Conservation (phyloP, 1,140 invertebrate genomes). For the Dendrolimus punctatus region DNA sequence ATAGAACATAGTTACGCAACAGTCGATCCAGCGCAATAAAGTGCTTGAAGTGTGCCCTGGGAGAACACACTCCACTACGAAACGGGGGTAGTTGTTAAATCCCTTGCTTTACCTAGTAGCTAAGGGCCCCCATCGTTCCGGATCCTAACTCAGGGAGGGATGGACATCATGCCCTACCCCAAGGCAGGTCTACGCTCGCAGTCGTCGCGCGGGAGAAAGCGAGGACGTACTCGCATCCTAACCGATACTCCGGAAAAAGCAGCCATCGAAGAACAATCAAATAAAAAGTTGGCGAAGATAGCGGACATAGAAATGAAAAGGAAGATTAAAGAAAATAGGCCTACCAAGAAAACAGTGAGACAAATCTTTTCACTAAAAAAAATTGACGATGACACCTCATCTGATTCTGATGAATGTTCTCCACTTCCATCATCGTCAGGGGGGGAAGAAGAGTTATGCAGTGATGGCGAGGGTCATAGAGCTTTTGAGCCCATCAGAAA, state of each 20-base stretch:
- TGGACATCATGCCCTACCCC: too few relatives aligned
- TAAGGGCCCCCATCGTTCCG: too few relatives aligned
- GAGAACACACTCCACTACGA: too few relatives aligned
- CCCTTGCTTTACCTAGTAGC: too few relatives aligned
- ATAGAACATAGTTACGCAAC: too few relatives aligned
- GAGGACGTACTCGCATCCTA: slow-evolving; percentile 1
- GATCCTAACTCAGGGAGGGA: too few relatives aligned
- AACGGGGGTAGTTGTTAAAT: too few relatives aligned
- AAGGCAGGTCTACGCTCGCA: slow-evolving; percentile 6
- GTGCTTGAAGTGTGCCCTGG: too few relatives aligned
- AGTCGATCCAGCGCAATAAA: too few relatives aligned
- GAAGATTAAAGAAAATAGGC: slow-evolving; percentile 7
- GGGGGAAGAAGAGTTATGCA: slow-evolving; percentile 8
- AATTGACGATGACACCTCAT: slow-evolving; percentile 10
- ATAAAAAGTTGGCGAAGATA: slow-evolving; percentile 7
- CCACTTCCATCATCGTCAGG: slow-evolving; percentile 10
- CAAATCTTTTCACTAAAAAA: slow-evolving; percentile 9
- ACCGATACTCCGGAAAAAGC: slow-evolving; percentile 7
- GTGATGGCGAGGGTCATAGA: slow-evolving; percentile 10
- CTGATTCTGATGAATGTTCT: slow-evolving; percentile 10
- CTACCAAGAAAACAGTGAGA: slow-evolving; percentile 5
- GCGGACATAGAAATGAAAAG: slow-evolving; percentile 3
- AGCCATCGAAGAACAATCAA: slow-evolving; percentile 6
- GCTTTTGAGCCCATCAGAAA: slow-evolving; percentile 12
- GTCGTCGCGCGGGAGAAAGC: background rate